Conservation (phyloP, 2,888 invertebrate genomes). For the Lampropteryx suffumata region DNA sequence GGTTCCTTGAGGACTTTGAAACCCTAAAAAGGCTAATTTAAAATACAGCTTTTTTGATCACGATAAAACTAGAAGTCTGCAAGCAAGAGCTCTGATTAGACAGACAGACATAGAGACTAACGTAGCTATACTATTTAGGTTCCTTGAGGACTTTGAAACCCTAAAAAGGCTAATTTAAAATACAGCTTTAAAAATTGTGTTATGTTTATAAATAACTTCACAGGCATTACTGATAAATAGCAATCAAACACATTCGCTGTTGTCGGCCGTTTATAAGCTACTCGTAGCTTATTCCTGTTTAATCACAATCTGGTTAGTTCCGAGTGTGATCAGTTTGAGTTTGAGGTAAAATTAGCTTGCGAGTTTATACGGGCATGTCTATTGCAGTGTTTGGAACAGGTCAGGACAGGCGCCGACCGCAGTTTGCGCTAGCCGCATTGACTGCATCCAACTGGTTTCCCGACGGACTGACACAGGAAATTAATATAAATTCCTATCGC, state of each 20-base stretch:
- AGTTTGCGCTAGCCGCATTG: constrained; percentile 65
- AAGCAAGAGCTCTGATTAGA: too few relatives aligned
- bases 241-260: constrained; percentile 17
- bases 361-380: constrained; percentile 70
- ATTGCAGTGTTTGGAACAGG: constrained; percentile 69
- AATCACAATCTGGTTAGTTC: constrained; percentile 35
- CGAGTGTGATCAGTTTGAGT: constrained; percentile 57
- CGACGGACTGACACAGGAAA: constrained; percentile 70
- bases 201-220: too few relatives aligned
- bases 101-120: too few relatives aligned
- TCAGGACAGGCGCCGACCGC: constrained; percentile 67
- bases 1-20: too few relatives aligned
- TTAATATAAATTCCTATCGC: constrained; percentile 80
- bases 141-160: too few relatives aligned
- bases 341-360: constrained; percentile 66
- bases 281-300: constrained; percentile 22
- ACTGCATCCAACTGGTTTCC: constrained; percentile 69
- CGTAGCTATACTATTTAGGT: too few relatives aligned
- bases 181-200: too few relatives aligned
- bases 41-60: too few relatives aligned
- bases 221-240: too few relatives aligned
- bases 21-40: too few relatives aligned
- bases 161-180: too few relatives aligned
- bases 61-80: too few relatives aligned
- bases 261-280: constrained; percentile 15